Conservation (phyloP, 2,888 invertebrate species). For the Formica aserva region DNA sequence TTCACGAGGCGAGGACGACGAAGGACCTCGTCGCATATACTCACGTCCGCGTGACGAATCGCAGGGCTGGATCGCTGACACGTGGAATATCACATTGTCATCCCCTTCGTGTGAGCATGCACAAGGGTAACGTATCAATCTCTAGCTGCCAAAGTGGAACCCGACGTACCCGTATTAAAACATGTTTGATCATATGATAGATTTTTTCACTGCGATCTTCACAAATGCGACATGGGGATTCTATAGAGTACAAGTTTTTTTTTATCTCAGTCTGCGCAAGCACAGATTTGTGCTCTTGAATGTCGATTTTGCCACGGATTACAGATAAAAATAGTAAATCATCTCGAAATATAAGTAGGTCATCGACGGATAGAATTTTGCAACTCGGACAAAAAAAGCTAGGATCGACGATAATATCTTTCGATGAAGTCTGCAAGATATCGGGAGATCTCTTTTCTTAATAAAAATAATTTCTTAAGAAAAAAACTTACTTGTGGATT, state of each 20-base stretch:
- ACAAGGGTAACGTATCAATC: constrained; percentile 35
- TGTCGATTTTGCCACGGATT: not conserved
- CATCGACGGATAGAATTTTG: not conserved
- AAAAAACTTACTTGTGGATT: not conserved
- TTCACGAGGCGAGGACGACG: constrained; percentile 54
- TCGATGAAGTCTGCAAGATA: not conserved
- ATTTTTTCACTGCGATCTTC: not conserved
- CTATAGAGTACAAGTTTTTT: not conserved
- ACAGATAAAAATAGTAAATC: constrained; percentile 3
- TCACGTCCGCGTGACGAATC: constrained; percentile 58
- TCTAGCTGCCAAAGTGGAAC: constrained; percentile 33
- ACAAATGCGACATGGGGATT: not conserved
- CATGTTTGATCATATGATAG: not conserved
- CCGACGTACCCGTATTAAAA: not conserved
- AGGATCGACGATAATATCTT: not conserved
- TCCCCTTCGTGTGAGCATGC: constrained; percentile 11
- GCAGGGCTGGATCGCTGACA: constrained; percentile 57
- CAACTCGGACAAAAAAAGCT: not conserved
- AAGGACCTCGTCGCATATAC: constrained; percentile 51
- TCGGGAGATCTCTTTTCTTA: not conserved
- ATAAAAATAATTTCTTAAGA: not conserved
- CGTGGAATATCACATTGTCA: constrained; percentile 60
- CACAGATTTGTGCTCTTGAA: not conserved
- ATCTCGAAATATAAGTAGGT: not conserved
- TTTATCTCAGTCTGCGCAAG: not conserved